Percentiles rank a stretch among this genome's conserved stretches.
Evolutionary conservation across 2,113 vertebrate species (phyloP).

Genomic region (Marcusenius ussheri): DNA sequence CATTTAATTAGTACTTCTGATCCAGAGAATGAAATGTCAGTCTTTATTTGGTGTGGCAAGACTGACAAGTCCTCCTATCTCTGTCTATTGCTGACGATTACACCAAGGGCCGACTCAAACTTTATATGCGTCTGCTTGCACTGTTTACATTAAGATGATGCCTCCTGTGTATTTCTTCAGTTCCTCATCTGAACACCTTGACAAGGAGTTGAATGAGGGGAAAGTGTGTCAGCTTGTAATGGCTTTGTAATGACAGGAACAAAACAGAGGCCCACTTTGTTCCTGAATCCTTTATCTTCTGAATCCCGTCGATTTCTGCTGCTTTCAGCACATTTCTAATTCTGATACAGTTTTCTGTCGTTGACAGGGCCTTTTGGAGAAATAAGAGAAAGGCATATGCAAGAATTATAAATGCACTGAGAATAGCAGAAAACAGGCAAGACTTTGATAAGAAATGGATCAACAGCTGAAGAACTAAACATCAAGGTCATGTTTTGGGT

Average conservation of each 20-base stretch:
- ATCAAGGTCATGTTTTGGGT: not conserved
- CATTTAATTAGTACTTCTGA: not conserved
- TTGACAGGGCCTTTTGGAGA: not conserved
- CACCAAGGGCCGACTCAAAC: not conserved
- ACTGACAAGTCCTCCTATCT: not conserved
- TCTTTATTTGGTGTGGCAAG: not conserved
- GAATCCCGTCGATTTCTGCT: not conserved
- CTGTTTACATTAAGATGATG: not conserved
- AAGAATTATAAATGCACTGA: not conserved
- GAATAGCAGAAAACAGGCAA: not conserved
- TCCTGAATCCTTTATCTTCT: not conserved
- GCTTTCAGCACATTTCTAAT: conserved; percentile 7
- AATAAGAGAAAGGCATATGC: not conserved
- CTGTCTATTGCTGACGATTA: conserved; percentile 3
- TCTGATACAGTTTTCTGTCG: not conserved
- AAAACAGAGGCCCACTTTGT: not conserved
- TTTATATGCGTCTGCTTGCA: not conserved
- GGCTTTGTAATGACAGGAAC: not conserved
- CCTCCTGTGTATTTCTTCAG: conserved; percentile 34
- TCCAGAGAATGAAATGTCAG: not conserved
- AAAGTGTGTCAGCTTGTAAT: not conserved
- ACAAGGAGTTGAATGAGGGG: conserved; percentile 38
- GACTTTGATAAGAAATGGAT: not conserved
- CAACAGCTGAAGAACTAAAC: not conserved
- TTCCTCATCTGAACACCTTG: conserved; percentile 32